phyloP scores from a whole-genome alignment of 37 sponge, comb jelly and placozoan species.

The Ianthella basta region DNA sequence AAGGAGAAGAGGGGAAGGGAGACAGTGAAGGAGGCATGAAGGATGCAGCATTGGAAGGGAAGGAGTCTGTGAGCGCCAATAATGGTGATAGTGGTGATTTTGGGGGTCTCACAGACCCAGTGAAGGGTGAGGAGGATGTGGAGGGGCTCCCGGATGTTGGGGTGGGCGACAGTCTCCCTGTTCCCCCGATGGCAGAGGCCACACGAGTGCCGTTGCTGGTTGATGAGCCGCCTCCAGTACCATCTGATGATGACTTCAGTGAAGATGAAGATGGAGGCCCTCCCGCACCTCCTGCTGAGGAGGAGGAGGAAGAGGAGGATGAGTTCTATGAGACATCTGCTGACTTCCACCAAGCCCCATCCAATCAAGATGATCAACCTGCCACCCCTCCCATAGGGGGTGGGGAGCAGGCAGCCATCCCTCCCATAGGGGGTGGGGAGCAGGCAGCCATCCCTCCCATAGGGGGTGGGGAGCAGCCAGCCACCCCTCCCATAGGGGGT shows the following conservation, averaged over 20 bases:
- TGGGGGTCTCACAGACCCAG: background rate
- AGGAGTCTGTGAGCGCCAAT: too few relatives aligned
- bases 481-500: too few relatives aligned
- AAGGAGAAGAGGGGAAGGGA: too few relatives aligned
- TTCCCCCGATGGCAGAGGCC: background rate
- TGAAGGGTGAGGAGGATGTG: background rate
- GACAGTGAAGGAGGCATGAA: too few relatives aligned
- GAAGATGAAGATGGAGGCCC: slow-evolving; percentile 7
- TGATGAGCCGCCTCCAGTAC: slow-evolving; percentile 3
- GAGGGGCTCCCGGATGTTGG: background rate
- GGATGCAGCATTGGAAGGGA: too few relatives aligned
- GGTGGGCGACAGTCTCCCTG: background rate
- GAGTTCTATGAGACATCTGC: slow-evolving; percentile 36
- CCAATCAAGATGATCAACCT: background rate
- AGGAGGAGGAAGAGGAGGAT: slow-evolving; percentile 55
- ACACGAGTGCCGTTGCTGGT: background rate
- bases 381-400: too few relatives aligned
- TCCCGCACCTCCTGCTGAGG: slow-evolving; percentile 36
- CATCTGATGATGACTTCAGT: slow-evolving; percentile 34
- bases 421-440: too few relatives aligned
- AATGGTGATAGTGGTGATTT: too few relatives aligned
- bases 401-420: too few relatives aligned
- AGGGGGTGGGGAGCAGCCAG: too few relatives aligned
- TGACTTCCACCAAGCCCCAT: background rate
- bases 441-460: too few relatives aligned